Percentiles rank a stretch among this genome's conserved stretches.
Evolutionary conservation across 1,140 invertebrate genomes (phyloP).

Genomic region (Trachymyrmex septentrionalis): DNA sequence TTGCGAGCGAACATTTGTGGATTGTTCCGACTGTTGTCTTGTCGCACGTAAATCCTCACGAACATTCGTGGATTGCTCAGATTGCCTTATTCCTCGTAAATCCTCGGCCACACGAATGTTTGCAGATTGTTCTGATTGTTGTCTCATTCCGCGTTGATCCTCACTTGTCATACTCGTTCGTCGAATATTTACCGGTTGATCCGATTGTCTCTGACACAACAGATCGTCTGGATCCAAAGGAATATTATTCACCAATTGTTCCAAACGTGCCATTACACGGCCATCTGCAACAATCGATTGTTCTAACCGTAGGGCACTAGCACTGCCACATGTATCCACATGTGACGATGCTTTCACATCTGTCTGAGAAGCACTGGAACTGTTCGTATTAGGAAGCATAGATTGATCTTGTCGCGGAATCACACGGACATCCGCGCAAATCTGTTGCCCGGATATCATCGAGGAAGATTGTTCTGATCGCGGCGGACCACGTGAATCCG

Average conservation of each 20-base stretch:
- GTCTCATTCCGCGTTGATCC: constrained; percentile 32
- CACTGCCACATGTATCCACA: not conserved
- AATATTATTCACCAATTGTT: constrained; percentile 13
- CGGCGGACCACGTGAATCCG: constrained; percentile 51
- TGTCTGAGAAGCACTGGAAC: constrained; percentile 17
- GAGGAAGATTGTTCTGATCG: constrained; percentile 53
- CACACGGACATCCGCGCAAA: constrained; percentile 51
- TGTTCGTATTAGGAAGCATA: constrained; percentile 19
- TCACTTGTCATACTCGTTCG: constrained; percentile 30
- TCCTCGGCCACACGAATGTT: constrained; percentile 37
- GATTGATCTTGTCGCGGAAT: constrained; percentile 64
- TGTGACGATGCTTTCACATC: constrained; percentile 20
- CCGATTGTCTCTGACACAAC: constrained; percentile 35
- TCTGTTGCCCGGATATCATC: not conserved
- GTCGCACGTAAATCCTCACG: constrained; percentile 49
- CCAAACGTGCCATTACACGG: constrained; percentile 55
- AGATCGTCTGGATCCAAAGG: not conserved
- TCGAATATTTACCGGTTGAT: constrained; percentile 14
- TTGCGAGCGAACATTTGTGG: constrained; percentile 1
- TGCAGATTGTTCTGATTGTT: constrained; percentile 31
- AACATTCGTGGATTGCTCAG: constrained; percentile 23
- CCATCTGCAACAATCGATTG: constrained; percentile 55
- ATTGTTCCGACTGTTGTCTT: constrained; percentile 41
- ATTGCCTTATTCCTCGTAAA: constrained; percentile 20
- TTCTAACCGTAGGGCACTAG: constrained; percentile 38